Evolutionary conservation across 2,113 vertebrate genomes (phyloP), one percentile per base, ranked within the genome.

Genomic region (Enhydra lutris): DNA sequence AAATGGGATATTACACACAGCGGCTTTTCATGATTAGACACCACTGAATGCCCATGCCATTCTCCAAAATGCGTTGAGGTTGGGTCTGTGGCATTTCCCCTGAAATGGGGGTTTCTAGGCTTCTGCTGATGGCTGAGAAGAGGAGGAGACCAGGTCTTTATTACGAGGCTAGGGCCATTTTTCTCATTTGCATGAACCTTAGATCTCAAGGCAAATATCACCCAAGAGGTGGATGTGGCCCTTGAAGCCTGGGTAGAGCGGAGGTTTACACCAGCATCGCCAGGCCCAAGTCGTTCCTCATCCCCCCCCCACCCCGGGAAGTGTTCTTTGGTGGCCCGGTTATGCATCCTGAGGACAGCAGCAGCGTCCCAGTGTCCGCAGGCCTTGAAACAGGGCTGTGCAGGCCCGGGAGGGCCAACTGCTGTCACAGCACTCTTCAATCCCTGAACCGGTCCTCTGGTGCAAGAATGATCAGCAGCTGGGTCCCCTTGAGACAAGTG

Each of bases 211-310:
- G 97, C 97, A 98, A 96, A 92, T 97, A 98, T 95, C 97, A 95
- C 93, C 81, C 97, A 98, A 97, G 98, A 98, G 98, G 98, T 98
- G 97, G 97, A 94, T 82, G 23, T 97, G 94, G 96, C 98, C 98
- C 96, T 98, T 0, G 29, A 95, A 98, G 98, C 98, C 97, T 91
- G 96, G 97, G 94, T 97, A 95, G 96, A 96, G 97, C 94, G 96
- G 98, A 98, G 98, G 97, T 98, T 98, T 98, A 98, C 95, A 96
- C 96, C 97, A 98, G 93, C 97, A 98, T 98, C 97, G 42, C 96
- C 98, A 97, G 96, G 96, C 96, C 98, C 97, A 65, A 94, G 98
- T 93, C 23, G 29, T 90, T 96, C 96, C 95, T 97, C 95, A 95
- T 95, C 98, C 91, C 97, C n/a, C n/a, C n/a, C n/a, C n/a, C n/a